Evolutionary conservation across 1,140 invertebrate genomes (phyloP), one percentile per base, ranked within the genome.

Genomic region (Chironomus striatipennis): DNA sequence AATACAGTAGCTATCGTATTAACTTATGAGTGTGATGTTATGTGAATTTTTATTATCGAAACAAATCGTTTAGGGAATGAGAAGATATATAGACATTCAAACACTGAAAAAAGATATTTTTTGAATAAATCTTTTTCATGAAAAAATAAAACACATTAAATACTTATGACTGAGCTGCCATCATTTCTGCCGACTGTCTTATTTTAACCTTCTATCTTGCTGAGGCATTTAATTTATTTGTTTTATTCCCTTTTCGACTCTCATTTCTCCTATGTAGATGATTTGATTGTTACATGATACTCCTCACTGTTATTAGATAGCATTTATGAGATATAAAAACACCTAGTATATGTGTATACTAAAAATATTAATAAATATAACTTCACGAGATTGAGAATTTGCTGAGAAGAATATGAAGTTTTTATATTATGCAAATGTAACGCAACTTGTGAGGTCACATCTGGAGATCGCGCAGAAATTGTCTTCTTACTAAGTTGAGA

Each of bases 31-130:
- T 57, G 47, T 57, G 47, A 57, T 57, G 47, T 57, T 57, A 57
- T 57, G 47, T 57, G 47, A 57, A 57, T 57, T 57, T 57, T 57
- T 57, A 57, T 57, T 57, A 57, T 57, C 47, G 47, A 57, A 57
- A 57, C 47, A 57, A 57, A 57, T 57, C 47, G 47, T 57, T 57
- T 15, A n/a, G n/a, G 12, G 12, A 57, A 34, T 34, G 24, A 34
- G 24, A 34, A 34, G 24, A 34, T 34, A 34, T 34, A 34, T 34
- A 34, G 24, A 34, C 24, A 34, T 34, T 34, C 24, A 34, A 5
- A 34, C 24, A 34, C 24, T 34, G 24, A 34, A 34, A 34, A 34
- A 34, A 34, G 24, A 34, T 34, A 34, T 34, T 34, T 34, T 34
- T 34, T 34, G 24, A 34, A 34, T 34, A 34, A 34, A 34, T 34